Evolutionary conservation across 2,797 vertebrate genomes (phyloP), one percentile per base, ranked within the genome.

Genomic region (Hypotaenidia okinawae): DNA sequence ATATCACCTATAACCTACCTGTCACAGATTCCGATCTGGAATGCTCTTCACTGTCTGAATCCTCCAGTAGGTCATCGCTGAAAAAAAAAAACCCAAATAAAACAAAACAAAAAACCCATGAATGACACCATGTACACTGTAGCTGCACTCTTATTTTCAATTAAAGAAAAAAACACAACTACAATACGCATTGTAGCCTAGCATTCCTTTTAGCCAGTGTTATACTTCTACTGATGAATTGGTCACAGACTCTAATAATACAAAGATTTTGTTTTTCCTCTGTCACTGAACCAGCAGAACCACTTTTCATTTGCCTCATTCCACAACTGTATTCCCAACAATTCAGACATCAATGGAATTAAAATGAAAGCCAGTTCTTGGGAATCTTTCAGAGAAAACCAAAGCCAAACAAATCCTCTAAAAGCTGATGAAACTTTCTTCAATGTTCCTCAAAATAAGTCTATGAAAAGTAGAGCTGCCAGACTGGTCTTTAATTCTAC

Each of bases 11-110:
- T 43, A 92, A 93, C 95, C 54, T 98, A 99, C 99, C 99, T 91
- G 99, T 99, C 77, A 99, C 98, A 69, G 99, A 99, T 98, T 99
- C 99, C 5, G 99, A 99, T 97, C 99, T 98, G 98, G 99, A 99
- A 98, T 99, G 99, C 87, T 99, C 99, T 97, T 99, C 99, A 76
- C 99, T 99, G 97, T 99, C 99, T 45, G 99, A 99, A 98, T 99
- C 99, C 97, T 99, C 99, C 97, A 99, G 95, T 95, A 99, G 98
- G 96, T 99, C 99, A 97, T 99, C 99, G 96, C 99, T 99, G 95
- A 67, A 95, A 78, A 68, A 61, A 72, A 37, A 37, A 10, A 68
- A 9, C 43, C 18, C 43, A 45, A 45, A 96, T 27, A 52, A 51
- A 95, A 80, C 70, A 62, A 72, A 68, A 47, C 95, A 81, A 93